Evolutionary conservation across 2,888 invertebrate genomes (phyloP), one percentile per base, ranked within the genome.

Genomic region (Aphrophora alni): DNA sequence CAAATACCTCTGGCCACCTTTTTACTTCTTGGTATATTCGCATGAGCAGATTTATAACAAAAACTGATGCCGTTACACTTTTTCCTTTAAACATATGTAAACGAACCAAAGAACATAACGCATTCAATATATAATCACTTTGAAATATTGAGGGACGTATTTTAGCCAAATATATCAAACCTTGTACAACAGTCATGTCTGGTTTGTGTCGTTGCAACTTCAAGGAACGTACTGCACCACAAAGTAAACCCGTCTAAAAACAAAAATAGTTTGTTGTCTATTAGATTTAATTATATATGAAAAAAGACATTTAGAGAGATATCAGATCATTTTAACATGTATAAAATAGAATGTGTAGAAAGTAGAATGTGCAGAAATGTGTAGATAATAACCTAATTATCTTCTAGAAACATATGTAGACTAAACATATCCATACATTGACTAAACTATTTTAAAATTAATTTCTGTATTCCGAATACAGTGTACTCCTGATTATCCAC

Each of bases 1-100:
- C 92, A 89, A 98, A 97, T 79, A 92, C 90, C 87, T 98, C 97
- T 0, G 98, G 98, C 98, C 98, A 98, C 85, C 93, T 93, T 82
- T 91, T 93, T 84, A 94, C 94, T 68, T 97, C 96, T 74, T 92
- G 90, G 87, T 94, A 97, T 0, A 95, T 96, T 84, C 94, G 92
- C 86, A 95, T 92, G 77, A 98, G 88, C 86, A 98, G 90, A 89
- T 97, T 98, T 82, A 96, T 93, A 4, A 95, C 94, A 71, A 97
- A 88, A 33, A 97, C 94, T 84, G 96, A 94, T 68, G 83, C 79
- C 28, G 82, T 80, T 3, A 83, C 75, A 59, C 82, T 84, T 69
- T 85, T 85, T 12, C 80, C 83, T 81, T 85, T 84, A 25, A 83
- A 82, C 21, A 83, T 83, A 71, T 84, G 84, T 51, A 83, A 82